A percentile compares a stretch with the other conserved stretches of the same genome.
Conservation (phyloP, 2,888 invertebrate genomes). For the Rhogogaster chlorosoma region DNA sequence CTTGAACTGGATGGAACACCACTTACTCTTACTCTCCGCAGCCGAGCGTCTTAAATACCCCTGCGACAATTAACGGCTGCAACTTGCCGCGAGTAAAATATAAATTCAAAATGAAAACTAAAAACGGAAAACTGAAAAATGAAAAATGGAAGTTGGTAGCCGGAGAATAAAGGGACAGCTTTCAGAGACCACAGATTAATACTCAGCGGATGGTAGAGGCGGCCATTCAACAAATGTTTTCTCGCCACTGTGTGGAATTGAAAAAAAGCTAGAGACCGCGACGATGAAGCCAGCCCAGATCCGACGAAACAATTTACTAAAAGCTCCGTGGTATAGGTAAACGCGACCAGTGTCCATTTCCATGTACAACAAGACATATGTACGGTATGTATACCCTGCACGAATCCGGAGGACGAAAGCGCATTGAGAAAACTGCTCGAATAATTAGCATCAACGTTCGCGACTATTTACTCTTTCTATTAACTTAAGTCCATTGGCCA, state of each 20-base stretch:
- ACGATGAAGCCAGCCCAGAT: slow-evolving; percentile 3
- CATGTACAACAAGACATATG: not conserved
- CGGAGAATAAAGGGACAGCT: slow-evolving; percentile 25
- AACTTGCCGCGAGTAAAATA: slow-evolving; percentile 3
- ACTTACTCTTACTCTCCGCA: not conserved
- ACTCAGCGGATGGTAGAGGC: slow-evolving; percentile 2
- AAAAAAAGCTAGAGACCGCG: slow-evolving; percentile 3
- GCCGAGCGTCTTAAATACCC: slow-evolving; percentile 33
- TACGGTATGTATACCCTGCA: not conserved
- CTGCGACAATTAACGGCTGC: slow-evolving; percentile 34
- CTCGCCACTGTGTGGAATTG: slow-evolving; percentile 5
- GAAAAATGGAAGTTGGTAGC: not conserved
- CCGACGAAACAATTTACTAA: slow-evolving; percentile 39
- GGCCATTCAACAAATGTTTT: slow-evolving; percentile 17
- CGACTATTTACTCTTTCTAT: not conserved
- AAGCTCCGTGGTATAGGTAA: slow-evolving; percentile 8
- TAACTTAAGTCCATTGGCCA: not conserved
- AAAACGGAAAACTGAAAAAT: not conserved
- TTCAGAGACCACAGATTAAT: slow-evolving; percentile 31
- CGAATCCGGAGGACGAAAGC: not conserved
- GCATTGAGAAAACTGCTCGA: not conserved
- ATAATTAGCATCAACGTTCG: not conserved
- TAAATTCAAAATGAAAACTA: not conserved
- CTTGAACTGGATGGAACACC: slow-evolving; percentile 21
- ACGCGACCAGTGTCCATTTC: slow-evolving; percentile 7